A percentile compares a stretch with the other conserved stretches of the same genome.
phyloP scores from a whole-genome alignment of 2,888 invertebrate species.

The Hecatera dysodea region DNA sequence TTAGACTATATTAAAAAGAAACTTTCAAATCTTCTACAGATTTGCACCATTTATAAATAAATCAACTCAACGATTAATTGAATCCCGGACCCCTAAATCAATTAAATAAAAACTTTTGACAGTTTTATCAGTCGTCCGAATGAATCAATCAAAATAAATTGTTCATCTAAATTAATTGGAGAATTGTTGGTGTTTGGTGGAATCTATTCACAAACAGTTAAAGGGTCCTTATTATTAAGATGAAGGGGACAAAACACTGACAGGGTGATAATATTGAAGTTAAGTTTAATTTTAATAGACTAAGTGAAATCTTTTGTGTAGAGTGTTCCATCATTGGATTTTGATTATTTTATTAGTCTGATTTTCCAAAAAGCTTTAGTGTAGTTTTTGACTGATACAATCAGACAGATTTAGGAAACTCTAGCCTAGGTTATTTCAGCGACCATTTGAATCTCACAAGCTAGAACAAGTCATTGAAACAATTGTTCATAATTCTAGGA shows the following conservation, averaged over 20 bases:
- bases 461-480: not conserved
- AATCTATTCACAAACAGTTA: conserved; percentile 66
- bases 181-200: conserved; percentile 25
- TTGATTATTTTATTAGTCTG: not conserved
- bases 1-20: too few species aligned
- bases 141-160: conserved; percentile 52
- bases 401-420: not conserved
- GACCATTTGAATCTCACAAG: too few species aligned
- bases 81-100: conserved; percentile 15
- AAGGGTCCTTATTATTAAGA: conserved; percentile 65
- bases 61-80: conserved; percentile 33
- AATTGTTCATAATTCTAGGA: not conserved
- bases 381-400: too few species aligned
- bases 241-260: conserved; percentile 52
- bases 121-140: conserved; percentile 35
- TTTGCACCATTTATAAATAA: conserved; percentile 12
- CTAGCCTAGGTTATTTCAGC: not conserved
- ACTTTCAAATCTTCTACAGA: not conserved
- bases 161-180: conserved; percentile 54
- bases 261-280: conserved; percentile 24
- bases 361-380: too few species aligned
- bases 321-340: not conserved
- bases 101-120: conserved; percentile 41
- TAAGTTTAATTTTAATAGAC: conserved; percentile 29
- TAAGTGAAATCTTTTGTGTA: conserved; percentile 2